These are phyloP conservation scores for Cynopterus brachyotis DNA, from an alignment of 2,113 vertebrate genomes.

Conservation along the genomic window DNA sequence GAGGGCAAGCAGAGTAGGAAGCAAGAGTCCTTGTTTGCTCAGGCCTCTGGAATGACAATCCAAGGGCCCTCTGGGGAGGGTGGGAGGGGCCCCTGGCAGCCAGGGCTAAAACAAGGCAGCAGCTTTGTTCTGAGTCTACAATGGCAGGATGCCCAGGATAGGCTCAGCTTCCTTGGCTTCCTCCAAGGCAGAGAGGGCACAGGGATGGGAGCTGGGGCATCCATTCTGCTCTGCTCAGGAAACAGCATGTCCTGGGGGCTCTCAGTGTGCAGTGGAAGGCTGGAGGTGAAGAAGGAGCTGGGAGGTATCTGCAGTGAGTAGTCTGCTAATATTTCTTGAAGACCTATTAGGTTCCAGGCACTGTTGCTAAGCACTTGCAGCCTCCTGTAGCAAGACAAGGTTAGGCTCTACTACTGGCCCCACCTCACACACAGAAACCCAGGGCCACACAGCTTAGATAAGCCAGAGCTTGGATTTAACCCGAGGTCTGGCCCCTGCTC, in stretches of 20 bases:
- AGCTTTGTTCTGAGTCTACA: slow-evolving; percentile 53
- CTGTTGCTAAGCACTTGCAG: not conserved
- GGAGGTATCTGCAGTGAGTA: not conserved
- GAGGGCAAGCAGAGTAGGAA: not conserved
- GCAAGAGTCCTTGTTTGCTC: slow-evolving; percentile 28
- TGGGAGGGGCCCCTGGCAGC: not conserved
- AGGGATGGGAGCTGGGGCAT: not conserved
- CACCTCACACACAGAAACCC: not conserved
- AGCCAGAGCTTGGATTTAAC: not conserved
- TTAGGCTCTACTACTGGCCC: not conserved
- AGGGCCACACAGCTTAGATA: not conserved
- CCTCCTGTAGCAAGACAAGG: not conserved
- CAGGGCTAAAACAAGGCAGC: slow-evolving; percentile 30
- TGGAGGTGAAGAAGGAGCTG: not conserved
- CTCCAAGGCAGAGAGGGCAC: slow-evolving; percentile 14
- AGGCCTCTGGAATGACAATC: not conserved
- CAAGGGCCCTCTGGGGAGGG: not conserved
- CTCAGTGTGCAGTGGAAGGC: not conserved
- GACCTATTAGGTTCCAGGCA: not conserved
- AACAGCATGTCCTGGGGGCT: not conserved
- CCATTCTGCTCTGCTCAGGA: not conserved
- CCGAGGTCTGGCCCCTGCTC: not conserved
- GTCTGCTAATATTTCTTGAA: not conserved
- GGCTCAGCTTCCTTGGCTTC: slow-evolving; percentile 6
- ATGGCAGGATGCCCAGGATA: slow-evolving; percentile 67